A percentile compares a stretch with the other conserved stretches of the same genome.
phyloP scores from a whole-genome alignment of 2,797 vertebrate species.

The Mus spretus region DNA sequence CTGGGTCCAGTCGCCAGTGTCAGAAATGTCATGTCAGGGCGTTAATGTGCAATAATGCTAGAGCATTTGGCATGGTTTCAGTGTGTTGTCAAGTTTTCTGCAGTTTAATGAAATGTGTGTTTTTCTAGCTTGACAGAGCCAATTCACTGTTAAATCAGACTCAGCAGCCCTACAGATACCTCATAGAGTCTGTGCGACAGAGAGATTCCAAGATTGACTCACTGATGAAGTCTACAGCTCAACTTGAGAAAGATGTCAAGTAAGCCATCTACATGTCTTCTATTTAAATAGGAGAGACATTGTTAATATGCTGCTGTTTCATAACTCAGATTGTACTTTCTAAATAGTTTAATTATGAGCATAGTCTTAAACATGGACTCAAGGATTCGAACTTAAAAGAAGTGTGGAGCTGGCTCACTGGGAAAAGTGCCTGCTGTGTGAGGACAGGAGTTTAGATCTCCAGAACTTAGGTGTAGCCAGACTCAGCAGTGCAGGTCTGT shows the following conservation, averaged over 20 bases:
- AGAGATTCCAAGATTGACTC: slow-evolving; percentile 93
- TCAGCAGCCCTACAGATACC: slow-evolving; percentile 96
- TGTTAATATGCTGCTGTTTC: neutral
- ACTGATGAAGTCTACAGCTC: slow-evolving; percentile 90
- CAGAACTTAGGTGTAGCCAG: neutral
- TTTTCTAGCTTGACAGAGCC: slow-evolving; percentile 92
- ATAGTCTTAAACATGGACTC: slow-evolving; percentile 2
- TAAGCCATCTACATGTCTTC: slow-evolving; percentile 84
- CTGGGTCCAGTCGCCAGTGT: neutral
- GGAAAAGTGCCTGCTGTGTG: neutral
- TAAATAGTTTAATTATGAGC: neutral
- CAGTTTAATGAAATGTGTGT: slow-evolving; percentile 55
- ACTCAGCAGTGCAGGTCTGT: neutral
- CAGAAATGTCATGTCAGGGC: neutral
- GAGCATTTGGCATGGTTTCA: slow-evolving; percentile 17
- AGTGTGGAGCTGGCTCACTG: neutral
- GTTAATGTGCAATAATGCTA: neutral
- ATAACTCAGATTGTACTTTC: slow-evolving; percentile 6
- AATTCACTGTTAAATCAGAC: slow-evolving; percentile 94
- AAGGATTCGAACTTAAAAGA: neutral
- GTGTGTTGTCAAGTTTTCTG: slow-evolving; percentile 55
- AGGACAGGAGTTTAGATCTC: neutral
- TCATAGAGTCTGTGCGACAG: slow-evolving; percentile 95
- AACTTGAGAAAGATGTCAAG: slow-evolving; percentile 94
- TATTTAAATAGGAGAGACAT: neutral